Evolutionary conservation across 1,140 invertebrate species (phyloP).

Genomic region (Papilio helenus): DNA sequence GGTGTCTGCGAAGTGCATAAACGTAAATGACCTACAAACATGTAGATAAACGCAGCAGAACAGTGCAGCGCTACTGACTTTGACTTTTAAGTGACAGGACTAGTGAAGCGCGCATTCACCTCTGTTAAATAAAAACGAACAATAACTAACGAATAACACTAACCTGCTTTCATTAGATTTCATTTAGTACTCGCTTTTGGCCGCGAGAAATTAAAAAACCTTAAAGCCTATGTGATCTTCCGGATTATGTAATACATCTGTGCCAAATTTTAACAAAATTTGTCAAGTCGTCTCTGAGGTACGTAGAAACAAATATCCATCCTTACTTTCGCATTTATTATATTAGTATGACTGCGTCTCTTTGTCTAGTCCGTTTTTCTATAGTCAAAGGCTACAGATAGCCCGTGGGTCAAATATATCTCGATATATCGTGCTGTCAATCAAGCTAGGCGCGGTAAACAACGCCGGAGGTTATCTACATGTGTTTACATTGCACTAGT

Average conservation of each 20-base stretch:
- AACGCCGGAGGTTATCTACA: slow-evolving; percentile 59
- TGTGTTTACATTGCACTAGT: slow-evolving; percentile 58
- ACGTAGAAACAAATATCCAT: background rate
- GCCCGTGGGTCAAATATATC: slow-evolving; percentile 51
- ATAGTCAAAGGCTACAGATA: slow-evolving; percentile 47
- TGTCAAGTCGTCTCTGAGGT: background rate
- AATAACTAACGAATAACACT: no score
- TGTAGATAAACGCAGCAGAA: slow-evolving; percentile 1
- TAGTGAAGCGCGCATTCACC: background rate
- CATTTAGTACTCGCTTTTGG: background rate
- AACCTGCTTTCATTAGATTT: background rate
- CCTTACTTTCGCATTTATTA: no score
- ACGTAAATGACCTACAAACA: slow-evolving; percentile 22
- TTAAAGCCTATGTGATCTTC: no score
- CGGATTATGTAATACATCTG: background rate
- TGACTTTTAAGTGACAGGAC: background rate
- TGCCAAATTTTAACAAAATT: no score
- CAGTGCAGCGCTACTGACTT: background rate
- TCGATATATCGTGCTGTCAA: slow-evolving; percentile 66
- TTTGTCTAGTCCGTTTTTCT: background rate
- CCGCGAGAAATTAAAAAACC: no score
- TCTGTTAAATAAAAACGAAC: background rate
- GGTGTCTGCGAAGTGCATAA: slow-evolving; percentile 19
- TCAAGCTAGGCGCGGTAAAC: slow-evolving; percentile 71
- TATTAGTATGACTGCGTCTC: background rate